A percentile compares a stretch with the other conserved stretches of the same genome.
Evolutionary conservation across 2,797 vertebrate species (phyloP).

Genomic region (Hozukius guyotensis): DNA sequence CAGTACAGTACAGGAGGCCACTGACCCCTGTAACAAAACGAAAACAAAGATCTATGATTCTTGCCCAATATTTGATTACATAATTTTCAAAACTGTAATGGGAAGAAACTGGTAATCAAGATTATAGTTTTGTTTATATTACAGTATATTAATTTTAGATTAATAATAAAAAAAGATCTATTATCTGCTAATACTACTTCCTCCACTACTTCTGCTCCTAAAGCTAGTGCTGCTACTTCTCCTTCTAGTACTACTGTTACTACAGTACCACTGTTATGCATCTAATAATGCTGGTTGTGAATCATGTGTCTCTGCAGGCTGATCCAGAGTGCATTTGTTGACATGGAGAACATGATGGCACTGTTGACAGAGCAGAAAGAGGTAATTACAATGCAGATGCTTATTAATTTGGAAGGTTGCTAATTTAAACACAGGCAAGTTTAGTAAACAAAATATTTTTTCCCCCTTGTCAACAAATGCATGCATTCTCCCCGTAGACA

Average conservation of each 20-base stretch:
- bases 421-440: background rate
- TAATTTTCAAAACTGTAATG: background rate
- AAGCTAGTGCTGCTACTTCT: background rate
- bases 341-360: constrained; percentile 95
- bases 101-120: background rate
- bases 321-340: constrained; percentile 92
- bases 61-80: background rate
- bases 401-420: background rate
- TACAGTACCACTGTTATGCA: background rate
- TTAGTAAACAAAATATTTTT: background rate
- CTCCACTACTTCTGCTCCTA: background rate
- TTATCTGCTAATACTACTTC: background rate
- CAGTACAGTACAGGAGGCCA: background rate
- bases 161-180: no score
- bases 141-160: background rate
- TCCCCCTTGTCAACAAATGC: no score
- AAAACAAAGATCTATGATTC: background rate
- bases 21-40: background rate
- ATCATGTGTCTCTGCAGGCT: constrained; percentile 75
- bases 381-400: constrained; percentile 61
- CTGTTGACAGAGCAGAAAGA: constrained; percentile 87
- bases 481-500: no score
- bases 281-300: background rate
- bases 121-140: background rate
- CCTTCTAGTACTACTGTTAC: background rate